Evolutionary conservation across 2,888 invertebrate genomes (phyloP).

Genomic region (Melipona beecheii): DNA sequence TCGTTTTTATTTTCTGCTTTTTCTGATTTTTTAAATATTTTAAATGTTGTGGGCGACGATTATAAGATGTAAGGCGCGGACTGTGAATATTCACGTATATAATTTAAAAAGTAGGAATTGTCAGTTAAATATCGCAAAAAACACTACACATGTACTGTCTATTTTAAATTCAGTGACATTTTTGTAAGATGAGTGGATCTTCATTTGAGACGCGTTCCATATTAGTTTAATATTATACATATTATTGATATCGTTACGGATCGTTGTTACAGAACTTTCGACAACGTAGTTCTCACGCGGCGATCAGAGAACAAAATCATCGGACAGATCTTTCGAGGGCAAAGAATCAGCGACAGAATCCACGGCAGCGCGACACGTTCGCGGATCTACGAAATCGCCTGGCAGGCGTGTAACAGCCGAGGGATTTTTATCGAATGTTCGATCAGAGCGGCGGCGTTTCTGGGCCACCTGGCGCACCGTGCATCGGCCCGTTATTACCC

Average conservation of each 20-base stretch:
- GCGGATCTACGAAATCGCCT: background rate
- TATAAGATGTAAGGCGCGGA: background rate
- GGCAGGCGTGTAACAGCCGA: constrained; percentile 24
- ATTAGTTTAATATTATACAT: too few species aligned
- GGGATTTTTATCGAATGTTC: constrained; percentile 66
- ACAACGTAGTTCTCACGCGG: background rate
- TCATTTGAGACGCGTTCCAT: too few species aligned
- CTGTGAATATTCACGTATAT: too few species aligned
- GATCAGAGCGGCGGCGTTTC: constrained; percentile 61
- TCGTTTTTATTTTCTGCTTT: background rate
- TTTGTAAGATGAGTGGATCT: too few species aligned
- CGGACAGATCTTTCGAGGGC: too few species aligned
- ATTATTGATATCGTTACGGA: too few species aligned
- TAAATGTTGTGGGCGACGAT: background rate
- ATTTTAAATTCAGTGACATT: too few species aligned
- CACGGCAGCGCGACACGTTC: background rate
- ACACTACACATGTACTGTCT: too few species aligned
- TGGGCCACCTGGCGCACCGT: constrained; percentile 69
- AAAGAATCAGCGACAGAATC: constrained; percentile 8
- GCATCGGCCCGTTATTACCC: constrained; percentile 72
- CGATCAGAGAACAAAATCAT: background rate
- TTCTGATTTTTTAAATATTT: background rate
- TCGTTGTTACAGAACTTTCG: background rate
- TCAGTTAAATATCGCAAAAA: too few species aligned
- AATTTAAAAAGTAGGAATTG: too few species aligned